phyloP scores from a whole-genome alignment of 2,113 vertebrate genomes.

The Toxotes chatareus region DNA sequence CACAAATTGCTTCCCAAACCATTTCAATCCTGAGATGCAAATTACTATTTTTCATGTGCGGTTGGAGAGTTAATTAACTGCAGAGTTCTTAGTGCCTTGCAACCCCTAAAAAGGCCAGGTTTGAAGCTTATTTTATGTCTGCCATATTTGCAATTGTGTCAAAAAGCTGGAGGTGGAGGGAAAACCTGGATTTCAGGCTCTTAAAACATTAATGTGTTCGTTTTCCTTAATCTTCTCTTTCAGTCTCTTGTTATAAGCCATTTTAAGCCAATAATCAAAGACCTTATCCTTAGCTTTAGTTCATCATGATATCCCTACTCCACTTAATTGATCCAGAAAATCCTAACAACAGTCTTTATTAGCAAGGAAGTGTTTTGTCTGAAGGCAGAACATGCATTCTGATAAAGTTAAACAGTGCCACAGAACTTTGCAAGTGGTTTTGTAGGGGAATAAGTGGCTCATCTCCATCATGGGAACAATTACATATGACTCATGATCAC shows the following conservation, averaged over 20 bases:
- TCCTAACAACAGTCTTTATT: conserved; percentile 15
- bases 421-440: conserved; percentile 17
- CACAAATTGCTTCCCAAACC: conserved; percentile 46
- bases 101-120: conserved; percentile 45
- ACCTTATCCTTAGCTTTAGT: conserved; percentile 32
- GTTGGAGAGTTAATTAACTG: conserved; percentile 67
- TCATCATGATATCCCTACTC: not conserved
- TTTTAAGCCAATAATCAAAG: conserved; percentile 42
- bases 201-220: conserved; percentile 32
- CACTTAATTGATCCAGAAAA: conserved; percentile 39
- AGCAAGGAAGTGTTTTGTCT: not conserved
- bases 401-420: not conserved
- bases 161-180: conserved; percentile 44
- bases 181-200: conserved; percentile 22
- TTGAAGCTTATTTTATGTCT: conserved; percentile 62
- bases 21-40: conserved; percentile 54
- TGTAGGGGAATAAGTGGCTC: conserved; percentile 41
- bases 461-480: conserved; percentile 60
- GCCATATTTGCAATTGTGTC: conserved; percentile 40
- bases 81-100: conserved; percentile 42
- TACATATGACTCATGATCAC: conserved; percentile 63
- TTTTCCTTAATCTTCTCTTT: conserved; percentile 14
- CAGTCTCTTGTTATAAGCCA: conserved; percentile 27
- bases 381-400: not conserved
- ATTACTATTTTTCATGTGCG: conserved; percentile 46